Percentiles rank a stretch among this genome's conserved stretches.
Evolutionary conservation across 2,888 invertebrate species (phyloP).

Genomic region (Sarcophaga carnaria): DNA sequence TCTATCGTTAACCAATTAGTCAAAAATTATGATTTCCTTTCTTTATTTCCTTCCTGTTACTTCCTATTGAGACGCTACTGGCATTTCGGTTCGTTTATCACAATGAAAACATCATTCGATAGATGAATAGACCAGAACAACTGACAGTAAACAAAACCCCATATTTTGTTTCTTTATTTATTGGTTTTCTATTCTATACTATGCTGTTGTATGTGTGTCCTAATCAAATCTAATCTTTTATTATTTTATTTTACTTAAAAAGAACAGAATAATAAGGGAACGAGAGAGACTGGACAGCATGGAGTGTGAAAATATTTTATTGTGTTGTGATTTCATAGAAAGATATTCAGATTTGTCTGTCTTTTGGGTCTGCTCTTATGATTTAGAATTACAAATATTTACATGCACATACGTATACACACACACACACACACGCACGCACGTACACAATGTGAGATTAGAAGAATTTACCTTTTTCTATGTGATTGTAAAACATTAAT

Average conservation of each 20-base stretch:
- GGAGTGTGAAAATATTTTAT: conserved; percentile 20
- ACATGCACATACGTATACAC: neutral
- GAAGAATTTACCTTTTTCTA: conserved; percentile 53
- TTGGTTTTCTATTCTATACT: neutral
- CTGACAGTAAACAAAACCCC: neutral
- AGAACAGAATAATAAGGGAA: no score
- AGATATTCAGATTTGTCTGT: neutral
- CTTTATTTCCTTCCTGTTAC: neutral
- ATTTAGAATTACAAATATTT: conserved; percentile 36
- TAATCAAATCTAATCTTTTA: no score
- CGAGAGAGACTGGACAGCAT: neutral
- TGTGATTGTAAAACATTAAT: conserved; percentile 65
- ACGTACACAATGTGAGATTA: neutral
- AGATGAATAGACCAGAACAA: neutral
- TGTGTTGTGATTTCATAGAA: conserved; percentile 25
- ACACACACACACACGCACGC: neutral
- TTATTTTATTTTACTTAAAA: no score
- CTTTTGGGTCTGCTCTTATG: neutral
- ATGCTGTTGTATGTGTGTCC: neutral
- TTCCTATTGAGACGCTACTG: neutral
- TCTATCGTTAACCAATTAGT: no score
- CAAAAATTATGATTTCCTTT: no score
- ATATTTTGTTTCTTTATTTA: neutral
- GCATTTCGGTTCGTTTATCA: neutral
- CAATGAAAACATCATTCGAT: neutral